Evolutionary conservation across 2,888 invertebrate species (phyloP).

Genomic region (Scaeva pyrastri): DNA sequence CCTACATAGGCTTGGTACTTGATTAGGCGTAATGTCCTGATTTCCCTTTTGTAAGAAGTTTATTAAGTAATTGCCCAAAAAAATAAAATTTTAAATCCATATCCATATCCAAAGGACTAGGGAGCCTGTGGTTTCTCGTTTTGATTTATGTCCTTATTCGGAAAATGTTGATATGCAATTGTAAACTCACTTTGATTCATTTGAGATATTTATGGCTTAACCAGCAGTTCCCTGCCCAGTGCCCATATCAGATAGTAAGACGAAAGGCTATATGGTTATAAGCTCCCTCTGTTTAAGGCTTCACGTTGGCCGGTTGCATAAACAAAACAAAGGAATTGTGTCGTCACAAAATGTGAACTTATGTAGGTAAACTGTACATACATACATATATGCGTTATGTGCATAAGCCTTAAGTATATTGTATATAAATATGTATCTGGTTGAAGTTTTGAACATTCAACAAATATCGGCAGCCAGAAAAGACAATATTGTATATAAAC

Average conservation of each 20-base stretch:
- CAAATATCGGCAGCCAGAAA: conserved; percentile 41
- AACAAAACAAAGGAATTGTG: conserved; percentile 48
- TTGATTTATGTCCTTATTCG: too few species aligned
- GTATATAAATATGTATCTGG: background rate
- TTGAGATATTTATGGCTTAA: conserved; percentile 45
- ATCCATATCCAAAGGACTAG: too few species aligned
- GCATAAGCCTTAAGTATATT: background rate
- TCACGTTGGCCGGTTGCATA: conserved; percentile 34
- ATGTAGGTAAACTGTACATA: too few species aligned
- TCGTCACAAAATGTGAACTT: conserved; percentile 22
- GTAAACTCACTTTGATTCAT: conserved; percentile 68
- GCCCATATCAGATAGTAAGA: conserved; percentile 48
- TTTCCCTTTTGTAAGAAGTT: too few species aligned
- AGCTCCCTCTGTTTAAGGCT: conserved; percentile 53
- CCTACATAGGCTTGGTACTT: too few species aligned
- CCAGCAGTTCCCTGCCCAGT: too few species aligned
- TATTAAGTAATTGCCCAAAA: too few species aligned
- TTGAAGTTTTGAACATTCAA: background rate
- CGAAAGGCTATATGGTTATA: background rate
- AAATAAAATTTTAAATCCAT: too few species aligned
- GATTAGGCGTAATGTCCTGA: too few species aligned
- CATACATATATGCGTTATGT: background rate
- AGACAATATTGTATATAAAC: too few species aligned
- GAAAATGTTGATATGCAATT: too few species aligned
- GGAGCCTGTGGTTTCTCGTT: too few species aligned